Evolutionary conservation across 2,888 invertebrate genomes (phyloP).

Genomic region (Holacanthella duospinosa): DNA sequence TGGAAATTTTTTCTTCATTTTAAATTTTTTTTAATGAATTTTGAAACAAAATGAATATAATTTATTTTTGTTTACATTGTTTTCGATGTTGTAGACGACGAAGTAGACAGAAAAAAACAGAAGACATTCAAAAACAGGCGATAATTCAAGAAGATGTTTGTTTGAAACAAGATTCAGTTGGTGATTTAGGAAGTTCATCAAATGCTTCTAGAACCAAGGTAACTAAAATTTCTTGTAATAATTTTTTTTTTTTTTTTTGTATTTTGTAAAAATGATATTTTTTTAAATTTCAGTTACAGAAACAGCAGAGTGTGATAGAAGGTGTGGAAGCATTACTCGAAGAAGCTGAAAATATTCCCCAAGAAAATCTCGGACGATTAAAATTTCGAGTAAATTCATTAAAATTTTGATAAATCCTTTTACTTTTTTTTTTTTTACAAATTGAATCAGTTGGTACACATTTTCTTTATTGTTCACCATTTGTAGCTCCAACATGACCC

Average conservation of each 20-base stretch:
- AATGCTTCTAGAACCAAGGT: background rate
- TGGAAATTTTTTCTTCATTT: background rate
- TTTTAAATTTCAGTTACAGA: background rate
- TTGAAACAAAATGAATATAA: background rate
- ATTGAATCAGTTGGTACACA: no score
- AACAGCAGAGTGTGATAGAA: conserved; percentile 55
- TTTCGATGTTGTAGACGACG: background rate
- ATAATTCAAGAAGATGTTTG: background rate
- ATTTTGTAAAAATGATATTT: background rate
- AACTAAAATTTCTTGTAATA: background rate
- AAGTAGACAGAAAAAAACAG: background rate
- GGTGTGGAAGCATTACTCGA: conserved; percentile 79
- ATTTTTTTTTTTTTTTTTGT: background rate
- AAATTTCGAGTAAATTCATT: conserved; percentile 87
- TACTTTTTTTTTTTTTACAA: no score
- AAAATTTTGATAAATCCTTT: no score
- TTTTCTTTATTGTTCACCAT: background rate
- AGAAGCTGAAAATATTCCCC: conserved; percentile 82
- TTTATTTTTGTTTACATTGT: background rate
- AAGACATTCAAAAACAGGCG: background rate
- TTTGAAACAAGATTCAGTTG: background rate
- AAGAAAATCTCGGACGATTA: conserved; percentile 88
- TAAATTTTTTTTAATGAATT: background rate
- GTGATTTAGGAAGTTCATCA: background rate
- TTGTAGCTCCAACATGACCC: conserved; percentile 27